These are phyloP conservation scores for Drepanosiphum platanoidis DNA, from an alignment of 2,888 invertebrate genomes.

Conservation along the genomic window DNA sequence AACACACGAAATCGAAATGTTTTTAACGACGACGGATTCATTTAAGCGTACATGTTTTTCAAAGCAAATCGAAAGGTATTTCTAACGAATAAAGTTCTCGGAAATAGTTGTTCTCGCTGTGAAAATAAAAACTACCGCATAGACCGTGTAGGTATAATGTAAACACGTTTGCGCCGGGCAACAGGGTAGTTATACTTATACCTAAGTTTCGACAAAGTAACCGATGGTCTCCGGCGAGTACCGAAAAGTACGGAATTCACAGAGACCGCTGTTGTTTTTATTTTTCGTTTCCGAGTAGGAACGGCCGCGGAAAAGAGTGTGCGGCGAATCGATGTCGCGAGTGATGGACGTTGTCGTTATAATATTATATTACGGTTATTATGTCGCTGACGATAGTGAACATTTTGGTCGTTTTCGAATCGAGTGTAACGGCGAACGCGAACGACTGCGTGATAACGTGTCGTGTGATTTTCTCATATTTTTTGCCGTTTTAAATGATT, in stretches of 20 bases:
- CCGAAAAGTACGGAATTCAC: too few species aligned
- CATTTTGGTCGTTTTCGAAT: too few species aligned
- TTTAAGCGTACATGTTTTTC: neutral
- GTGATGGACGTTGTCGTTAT: too few species aligned
- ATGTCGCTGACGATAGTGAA: too few species aligned
- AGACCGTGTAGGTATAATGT: too few species aligned
- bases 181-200: neutral
- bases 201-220: neutral
- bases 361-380: too few species aligned
- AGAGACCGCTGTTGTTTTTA: too few species aligned
- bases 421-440: too few species aligned
- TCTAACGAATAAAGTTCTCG: neutral
- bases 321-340: too few species aligned
- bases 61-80: neutral
- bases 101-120: neutral
- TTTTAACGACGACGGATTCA: neutral
- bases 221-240: neutral
- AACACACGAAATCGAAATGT: neutral
- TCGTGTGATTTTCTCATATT: neutral
- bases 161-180: neutral
- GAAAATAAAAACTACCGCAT: neutral
- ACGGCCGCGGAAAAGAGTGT: too few species aligned
- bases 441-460: neutral
- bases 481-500: neutral
- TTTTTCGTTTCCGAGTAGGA: too few species aligned